phyloP scores from a whole-genome alignment of 2,888 invertebrate species.

The Polylopha cassiicola region DNA sequence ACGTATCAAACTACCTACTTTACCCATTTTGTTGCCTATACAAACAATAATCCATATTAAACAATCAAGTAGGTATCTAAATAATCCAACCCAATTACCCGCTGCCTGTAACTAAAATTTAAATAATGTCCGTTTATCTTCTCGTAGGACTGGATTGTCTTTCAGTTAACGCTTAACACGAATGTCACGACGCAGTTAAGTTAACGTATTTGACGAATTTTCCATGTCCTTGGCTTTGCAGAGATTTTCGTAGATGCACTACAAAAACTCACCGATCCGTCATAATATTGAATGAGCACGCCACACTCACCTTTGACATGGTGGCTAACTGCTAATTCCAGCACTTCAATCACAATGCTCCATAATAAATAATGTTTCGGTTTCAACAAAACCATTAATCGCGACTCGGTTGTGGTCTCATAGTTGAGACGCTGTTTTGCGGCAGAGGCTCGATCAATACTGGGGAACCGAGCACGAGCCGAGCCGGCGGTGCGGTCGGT shows the following conservation, averaged over 20 bases:
- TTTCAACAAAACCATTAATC: no score
- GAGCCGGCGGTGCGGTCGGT: slow-evolving; percentile 20
- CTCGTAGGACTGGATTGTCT: no score
- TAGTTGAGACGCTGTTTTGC: slow-evolving; percentile 57
- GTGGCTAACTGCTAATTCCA: slow-evolving; percentile 45
- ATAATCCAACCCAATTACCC: no score
- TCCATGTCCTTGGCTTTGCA: slow-evolving; percentile 13
- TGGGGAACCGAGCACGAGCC: slow-evolving; percentile 45
- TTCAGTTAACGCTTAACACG: no score
- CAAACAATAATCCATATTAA: no score
- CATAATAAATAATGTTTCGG: slow-evolving; percentile 33
- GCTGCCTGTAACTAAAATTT: no score
- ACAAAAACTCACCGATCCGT: background rate
- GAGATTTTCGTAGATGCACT: slow-evolving; percentile 6
- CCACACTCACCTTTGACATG: slow-evolving; percentile 68
- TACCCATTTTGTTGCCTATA: no score
- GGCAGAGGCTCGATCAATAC: slow-evolving; percentile 71
- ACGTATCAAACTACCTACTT: no score
- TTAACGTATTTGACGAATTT: no score
- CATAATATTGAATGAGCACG: background rate
- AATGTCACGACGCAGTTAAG: no score
- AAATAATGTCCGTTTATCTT: no score
- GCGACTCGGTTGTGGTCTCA: slow-evolving; percentile 46
- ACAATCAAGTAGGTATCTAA: no score
- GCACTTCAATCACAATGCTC: slow-evolving; percentile 44